Evolutionary conservation across 2,113 vertebrate genomes (phyloP).

Genomic region (Camarhynchus parvulus): DNA sequence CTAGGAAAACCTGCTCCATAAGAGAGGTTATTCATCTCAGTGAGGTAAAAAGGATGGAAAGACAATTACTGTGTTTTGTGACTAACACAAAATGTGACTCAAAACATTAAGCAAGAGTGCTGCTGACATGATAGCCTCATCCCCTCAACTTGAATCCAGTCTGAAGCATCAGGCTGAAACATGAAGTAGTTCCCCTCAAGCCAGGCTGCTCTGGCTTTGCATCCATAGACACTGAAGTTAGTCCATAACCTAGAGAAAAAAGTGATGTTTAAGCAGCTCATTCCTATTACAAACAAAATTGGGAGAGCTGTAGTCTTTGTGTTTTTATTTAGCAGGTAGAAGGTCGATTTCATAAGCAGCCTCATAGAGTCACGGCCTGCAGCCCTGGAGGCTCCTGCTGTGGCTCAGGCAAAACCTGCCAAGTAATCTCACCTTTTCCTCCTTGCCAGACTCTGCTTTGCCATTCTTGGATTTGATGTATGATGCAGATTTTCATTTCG

Average conservation of each 20-base stretch:
- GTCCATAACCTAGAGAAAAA: neutral
- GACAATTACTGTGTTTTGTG: slow-evolving; percentile 33
- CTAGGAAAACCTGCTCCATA: neutral
- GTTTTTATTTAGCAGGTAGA: neutral
- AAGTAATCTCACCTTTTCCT: neutral
- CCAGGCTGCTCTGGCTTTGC: neutral
- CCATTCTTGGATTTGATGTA: neutral
- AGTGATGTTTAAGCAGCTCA: neutral
- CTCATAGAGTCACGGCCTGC: neutral
- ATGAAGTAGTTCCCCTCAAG: neutral
- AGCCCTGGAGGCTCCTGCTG: neutral
- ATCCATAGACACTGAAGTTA: neutral
- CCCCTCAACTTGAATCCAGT: neutral
- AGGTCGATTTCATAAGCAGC: neutral
- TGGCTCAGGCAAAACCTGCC: neutral
- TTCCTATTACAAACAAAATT: neutral
- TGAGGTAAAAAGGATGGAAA: slow-evolving; percentile 29
- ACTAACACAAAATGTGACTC: slow-evolving; percentile 46
- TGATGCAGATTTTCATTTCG: neutral
- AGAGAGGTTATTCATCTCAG: slow-evolving; percentile 7
- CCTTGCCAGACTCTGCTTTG: neutral
- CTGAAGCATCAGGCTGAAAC: neutral
- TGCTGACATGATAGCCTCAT: slow-evolving; percentile 25
- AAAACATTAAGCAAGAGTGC: slow-evolving; percentile 44
- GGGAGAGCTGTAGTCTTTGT: neutral